Evolutionary conservation across 1,140 invertebrate species (phyloP), one percentile per base, ranked within the genome.

Genomic region (Ceratina japonica): DNA sequence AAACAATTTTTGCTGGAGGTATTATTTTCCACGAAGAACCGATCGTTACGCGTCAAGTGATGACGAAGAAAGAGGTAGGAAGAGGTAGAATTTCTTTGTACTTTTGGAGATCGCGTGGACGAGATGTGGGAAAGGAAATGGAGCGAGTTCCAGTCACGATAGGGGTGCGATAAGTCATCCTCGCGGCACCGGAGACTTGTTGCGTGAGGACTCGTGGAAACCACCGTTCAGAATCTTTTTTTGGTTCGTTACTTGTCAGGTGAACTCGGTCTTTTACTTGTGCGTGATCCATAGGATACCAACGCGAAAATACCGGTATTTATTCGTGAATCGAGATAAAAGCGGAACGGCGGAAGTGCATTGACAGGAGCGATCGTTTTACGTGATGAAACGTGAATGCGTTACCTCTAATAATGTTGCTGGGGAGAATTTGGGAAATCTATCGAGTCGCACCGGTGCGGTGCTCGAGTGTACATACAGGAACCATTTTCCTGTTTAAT

Each of bases 91-190:
- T 37, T 51, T 52, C n/a, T 75, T 68, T 75, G 62, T 54, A 15
- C 18, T 58, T 58, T n/a, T 20, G n/a, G 22, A 61, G 52, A 68
- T 68, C 22, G 12, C 8, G 70, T 59, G 70, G 18, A 31, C n/a
- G 27, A 4, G 22, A 13, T 51, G n/a, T 8, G 61, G 15, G 22
- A 64, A 44, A 71, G 27, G 68, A 75, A 79, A 68, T 75, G 54
- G 72, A 75, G 63, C 77, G 54, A 37, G 16, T 54, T 62, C 24
- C 20, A 73, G 66, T 74, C 82, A 74, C 68, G 83, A 85, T 77
- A 63, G 58, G 75, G 74, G 70, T 44, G 64, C 82, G 75, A 85
- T 85, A 84, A 85, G 83, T 84, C 83, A 85, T 84, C 79, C 64
- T 59, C 82, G 27, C 68, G 59, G 74, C 58, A 56, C 27, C 4